Percentiles rank a stretch among this genome's conserved stretches.
These are phyloP conservation scores for Leptinotarsa defecta DNA, from an alignment of 1,140 invertebrate genomes.

Conservation along the genomic window DNA sequence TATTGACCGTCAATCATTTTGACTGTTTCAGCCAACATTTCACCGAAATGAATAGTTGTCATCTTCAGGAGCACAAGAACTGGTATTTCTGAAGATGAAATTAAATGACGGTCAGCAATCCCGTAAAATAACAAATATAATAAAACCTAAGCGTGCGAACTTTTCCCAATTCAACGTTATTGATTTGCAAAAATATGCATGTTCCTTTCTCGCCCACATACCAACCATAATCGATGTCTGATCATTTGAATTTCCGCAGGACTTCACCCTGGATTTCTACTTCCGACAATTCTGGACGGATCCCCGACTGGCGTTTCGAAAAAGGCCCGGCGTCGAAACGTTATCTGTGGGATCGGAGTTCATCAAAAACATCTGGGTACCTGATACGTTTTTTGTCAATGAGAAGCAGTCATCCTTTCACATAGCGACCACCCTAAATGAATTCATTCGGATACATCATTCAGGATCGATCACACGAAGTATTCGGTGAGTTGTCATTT, in stretches of 20 bases:
- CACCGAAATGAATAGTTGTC: too few species aligned
- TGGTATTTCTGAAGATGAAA: too few species aligned
- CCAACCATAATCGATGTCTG: too few species aligned
- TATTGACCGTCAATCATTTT: too few species aligned
- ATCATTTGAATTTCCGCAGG: slow-evolving; percentile 62
- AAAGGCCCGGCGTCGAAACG: slow-evolving; percentile 83
- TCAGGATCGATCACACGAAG: slow-evolving; percentile 92
- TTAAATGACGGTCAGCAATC: too few species aligned
- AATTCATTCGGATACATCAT: slow-evolving; percentile 94
- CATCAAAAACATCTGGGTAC: slow-evolving; percentile 97
- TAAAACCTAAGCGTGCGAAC: too few species aligned
- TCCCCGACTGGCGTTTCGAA: slow-evolving; percentile 87
- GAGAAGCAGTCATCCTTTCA: slow-evolving; percentile 99
- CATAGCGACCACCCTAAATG: slow-evolving; percentile 95
- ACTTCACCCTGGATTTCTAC: slow-evolving; percentile 98
- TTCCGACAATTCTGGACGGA: slow-evolving; percentile 98
- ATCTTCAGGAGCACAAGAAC: too few species aligned
- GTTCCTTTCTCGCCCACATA: too few species aligned
- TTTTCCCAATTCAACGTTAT: too few species aligned
- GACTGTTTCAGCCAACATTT: too few species aligned
- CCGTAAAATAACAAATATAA: too few species aligned
- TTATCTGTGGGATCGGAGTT: slow-evolving; percentile 91
- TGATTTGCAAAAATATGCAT: too few species aligned
- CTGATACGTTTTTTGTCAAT: slow-evolving; percentile 98
- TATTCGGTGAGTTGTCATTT: slow-evolving; percentile 78